A percentile compares a stretch with the other conserved stretches of the same genome.
These are phyloP conservation scores for Cosmorhoe ocellata DNA, from an alignment of 2,888 invertebrate genomes.

Conservation along the genomic window DNA sequence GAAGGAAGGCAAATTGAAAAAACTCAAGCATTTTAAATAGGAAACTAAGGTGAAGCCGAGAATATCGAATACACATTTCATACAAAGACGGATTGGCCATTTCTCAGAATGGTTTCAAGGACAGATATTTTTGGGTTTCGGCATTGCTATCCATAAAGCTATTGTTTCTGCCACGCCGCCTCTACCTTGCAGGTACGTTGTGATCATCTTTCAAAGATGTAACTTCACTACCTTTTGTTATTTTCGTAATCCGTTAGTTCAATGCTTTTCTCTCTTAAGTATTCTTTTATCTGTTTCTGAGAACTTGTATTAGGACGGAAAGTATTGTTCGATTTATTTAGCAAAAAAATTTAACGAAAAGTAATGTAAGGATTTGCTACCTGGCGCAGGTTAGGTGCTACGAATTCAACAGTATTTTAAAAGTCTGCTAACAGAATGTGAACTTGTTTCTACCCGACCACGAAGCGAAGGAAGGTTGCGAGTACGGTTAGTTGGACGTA, in stretches of 20 bases:
- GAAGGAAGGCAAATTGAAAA: slow-evolving; percentile 20
- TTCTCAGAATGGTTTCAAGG: slow-evolving; percentile 34
- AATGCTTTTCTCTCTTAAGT: slow-evolving; percentile 12
- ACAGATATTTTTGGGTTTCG: slow-evolving; percentile 33
- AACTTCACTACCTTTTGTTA: slow-evolving; percentile 5
- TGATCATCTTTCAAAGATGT: slow-evolving; percentile 1
- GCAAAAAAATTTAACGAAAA: not conserved
- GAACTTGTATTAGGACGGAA: slow-evolving; percentile 11
- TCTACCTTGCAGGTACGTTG: slow-evolving; percentile 25
- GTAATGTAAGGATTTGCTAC: not conserved
- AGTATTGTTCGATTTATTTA: slow-evolving; percentile 11
- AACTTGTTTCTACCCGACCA: no score
- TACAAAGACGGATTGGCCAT: slow-evolving; percentile 21
- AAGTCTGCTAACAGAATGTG: no score
- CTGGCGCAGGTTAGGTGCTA: not conserved
- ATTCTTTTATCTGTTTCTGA: slow-evolving; percentile 18
- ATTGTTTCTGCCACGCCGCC: slow-evolving; percentile 28
- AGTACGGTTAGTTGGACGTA: no score
- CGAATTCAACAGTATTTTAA: no score
- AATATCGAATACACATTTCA: slow-evolving; percentile 22
- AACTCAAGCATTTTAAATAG: slow-evolving; percentile 13
- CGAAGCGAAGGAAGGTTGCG: no score
- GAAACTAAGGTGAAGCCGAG: slow-evolving; percentile 17
- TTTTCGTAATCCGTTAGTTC: slow-evolving; percentile 15
- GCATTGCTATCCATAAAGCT: slow-evolving; percentile 28